phyloP scores from a whole-genome alignment of 2,113 vertebrate species.

The Marmota flaviventris region DNA sequence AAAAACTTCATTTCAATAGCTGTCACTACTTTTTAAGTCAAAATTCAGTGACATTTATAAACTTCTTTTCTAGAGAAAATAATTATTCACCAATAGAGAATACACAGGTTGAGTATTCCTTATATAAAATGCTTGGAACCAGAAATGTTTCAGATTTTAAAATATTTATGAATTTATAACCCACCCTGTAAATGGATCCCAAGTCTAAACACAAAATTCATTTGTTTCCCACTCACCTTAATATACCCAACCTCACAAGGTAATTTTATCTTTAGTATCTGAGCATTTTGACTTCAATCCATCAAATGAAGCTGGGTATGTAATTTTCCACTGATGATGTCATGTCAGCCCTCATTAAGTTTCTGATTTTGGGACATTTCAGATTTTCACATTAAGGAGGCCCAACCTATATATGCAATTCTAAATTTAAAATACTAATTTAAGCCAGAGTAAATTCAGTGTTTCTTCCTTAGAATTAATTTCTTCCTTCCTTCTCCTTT shows the following conservation, averaged over 20 bases:
- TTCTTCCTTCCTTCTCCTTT: too few species aligned
- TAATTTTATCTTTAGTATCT: not conserved
- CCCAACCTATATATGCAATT: not conserved
- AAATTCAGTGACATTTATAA: not conserved
- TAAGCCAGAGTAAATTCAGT: conserved; percentile 13
- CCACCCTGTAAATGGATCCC: not conserved
- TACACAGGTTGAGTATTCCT: not conserved
- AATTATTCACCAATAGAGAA: not conserved
- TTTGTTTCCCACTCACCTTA: not conserved
- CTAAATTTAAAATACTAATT: conserved; percentile 36
- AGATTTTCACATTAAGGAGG: not conserved
- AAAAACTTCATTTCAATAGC: conserved; percentile 12
- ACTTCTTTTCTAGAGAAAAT: conserved; percentile 30
- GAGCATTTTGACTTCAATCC: not conserved
- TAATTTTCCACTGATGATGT: not conserved
- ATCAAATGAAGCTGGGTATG: not conserved
- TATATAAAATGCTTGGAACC: not conserved
- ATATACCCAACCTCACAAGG: not conserved
- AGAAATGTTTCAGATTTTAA: not conserved
- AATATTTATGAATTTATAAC: not conserved
- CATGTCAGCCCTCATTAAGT: not conserved
- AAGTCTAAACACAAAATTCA: not conserved
- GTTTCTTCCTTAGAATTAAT: too few species aligned
- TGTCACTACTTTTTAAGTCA: not conserved
- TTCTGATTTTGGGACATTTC: not conserved